Evolutionary conservation across 2,888 invertebrate species (phyloP).

Genomic region (Clivina fossor): DNA sequence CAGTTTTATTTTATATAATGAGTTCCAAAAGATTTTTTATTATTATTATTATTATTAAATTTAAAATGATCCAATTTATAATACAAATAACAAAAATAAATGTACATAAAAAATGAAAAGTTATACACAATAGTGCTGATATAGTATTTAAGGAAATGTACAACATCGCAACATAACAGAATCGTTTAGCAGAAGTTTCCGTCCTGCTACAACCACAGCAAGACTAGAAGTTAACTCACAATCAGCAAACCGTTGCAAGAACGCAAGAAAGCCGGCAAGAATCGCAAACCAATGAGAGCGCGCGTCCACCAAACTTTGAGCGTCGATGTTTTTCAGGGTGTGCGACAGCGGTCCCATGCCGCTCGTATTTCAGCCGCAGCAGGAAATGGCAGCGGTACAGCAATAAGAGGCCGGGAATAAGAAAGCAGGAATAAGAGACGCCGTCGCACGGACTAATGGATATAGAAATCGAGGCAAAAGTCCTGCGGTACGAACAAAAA

Average conservation of each 20-base stretch:
- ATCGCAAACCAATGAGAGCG: no score
- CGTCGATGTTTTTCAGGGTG: not conserved
- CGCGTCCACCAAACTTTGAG: no score
- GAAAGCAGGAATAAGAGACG: not conserved
- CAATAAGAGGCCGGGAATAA: conserved; percentile 2
- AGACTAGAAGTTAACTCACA: no score
- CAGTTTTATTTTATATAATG: no score
- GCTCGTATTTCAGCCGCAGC: conserved; percentile 23
- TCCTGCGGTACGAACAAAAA: conserved; percentile 19
- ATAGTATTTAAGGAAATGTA: not conserved
- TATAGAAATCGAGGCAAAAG: conserved; percentile 22
- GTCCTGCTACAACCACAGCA: conserved; percentile 13
- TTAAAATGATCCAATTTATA: no score
- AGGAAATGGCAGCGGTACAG: conserved; percentile 18
- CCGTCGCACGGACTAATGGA: conserved; percentile 15
- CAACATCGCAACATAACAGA: conserved; percentile 1
- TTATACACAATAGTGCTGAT: not conserved
- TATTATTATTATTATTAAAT: no score
- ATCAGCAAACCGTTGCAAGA: no score
- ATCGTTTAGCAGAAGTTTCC: conserved; percentile 18
- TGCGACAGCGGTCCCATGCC: not conserved
- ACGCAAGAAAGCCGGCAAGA: no score
- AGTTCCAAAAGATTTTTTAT: no score
- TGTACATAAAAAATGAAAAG: not conserved
- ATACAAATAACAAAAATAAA: no score